Percentiles rank a stretch among this genome's conserved stretches.
Evolutionary conservation across 2,888 invertebrate genomes (phyloP).

Genomic region (Microctonus brassicae): DNA sequence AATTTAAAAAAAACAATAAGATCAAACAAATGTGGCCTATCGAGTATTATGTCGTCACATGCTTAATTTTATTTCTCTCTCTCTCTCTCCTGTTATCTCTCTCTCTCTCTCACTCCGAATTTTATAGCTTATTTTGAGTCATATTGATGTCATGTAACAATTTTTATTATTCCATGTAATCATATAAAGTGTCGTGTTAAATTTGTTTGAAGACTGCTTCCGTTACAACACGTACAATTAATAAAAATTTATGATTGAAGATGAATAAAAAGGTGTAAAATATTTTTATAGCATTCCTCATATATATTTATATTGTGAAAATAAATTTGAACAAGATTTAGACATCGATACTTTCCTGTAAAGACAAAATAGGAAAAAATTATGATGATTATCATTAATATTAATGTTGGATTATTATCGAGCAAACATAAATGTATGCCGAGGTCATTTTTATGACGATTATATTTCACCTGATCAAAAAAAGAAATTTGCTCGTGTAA

Average conservation of each 20-base stretch:
- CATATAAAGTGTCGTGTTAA: constrained; percentile 57
- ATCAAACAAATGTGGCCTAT: constrained; percentile 30
- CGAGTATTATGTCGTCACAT: constrained; percentile 35
- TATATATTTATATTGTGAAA: not conserved
- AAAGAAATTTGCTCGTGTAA: constrained; percentile 47
- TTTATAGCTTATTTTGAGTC: constrained; percentile 27
- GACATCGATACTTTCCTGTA: constrained; percentile 43
- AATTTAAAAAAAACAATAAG: not conserved
- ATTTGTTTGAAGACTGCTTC: constrained; percentile 67
- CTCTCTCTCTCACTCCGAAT: constrained; percentile 25
- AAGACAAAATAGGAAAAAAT: constrained; percentile 17
- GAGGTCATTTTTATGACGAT: not conserved
- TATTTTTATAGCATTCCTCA: not conserved
- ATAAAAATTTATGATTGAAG: constrained; percentile 52
- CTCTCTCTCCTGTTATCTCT: constrained; percentile 30
- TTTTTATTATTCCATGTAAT: constrained; percentile 57
- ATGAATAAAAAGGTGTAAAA: constrained; percentile 19
- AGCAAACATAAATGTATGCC: not conserved
- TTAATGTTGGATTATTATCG: not conserved
- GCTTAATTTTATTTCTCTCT: constrained; percentile 11
- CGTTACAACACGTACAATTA: constrained; percentile 63
- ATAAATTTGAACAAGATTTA: constrained; percentile 16
- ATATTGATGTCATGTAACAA: constrained; percentile 37
- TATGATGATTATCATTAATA: not conserved
- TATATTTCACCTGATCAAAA: constrained; percentile 41